Evolutionary conservation across 2,888 invertebrate species (phyloP).

Genomic region (Heliconius aoede): DNA sequence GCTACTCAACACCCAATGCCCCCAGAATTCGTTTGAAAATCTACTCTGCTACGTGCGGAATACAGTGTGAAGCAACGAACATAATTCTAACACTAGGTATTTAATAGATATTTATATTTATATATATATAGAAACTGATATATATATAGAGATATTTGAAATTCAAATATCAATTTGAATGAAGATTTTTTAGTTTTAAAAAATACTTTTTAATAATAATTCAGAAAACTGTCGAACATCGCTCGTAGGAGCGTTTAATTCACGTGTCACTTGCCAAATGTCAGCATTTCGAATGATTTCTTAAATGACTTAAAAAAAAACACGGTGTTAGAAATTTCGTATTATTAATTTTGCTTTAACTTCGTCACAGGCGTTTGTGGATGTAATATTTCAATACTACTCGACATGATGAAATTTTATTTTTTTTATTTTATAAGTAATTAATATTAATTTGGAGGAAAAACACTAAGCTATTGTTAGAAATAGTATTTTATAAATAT

Average conservation of each 20-base stretch:
- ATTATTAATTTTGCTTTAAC: conserved; percentile 15
- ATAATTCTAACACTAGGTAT: no score
- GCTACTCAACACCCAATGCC: neutral
- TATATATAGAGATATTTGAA: no score
- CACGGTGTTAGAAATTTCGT: conserved; percentile 4
- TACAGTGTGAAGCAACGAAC: neutral
- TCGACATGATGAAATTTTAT: neutral
- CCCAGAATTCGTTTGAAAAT: neutral
- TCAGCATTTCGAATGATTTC: neutral
- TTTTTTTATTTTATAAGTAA: neutral
- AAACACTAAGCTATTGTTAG: no score
- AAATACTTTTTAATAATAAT: no score
- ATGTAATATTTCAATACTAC: conserved; percentile 21
- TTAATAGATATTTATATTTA: no score
- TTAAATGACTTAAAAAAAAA: conserved; percentile 16
- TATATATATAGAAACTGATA: no score
- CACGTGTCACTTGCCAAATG: conserved; percentile 8
- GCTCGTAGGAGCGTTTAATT: neutral
- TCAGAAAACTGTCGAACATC: no score
- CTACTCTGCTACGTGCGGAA: no score
- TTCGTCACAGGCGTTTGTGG: neutral
- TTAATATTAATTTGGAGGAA: no score
- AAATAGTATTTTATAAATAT: no score
- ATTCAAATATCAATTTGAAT: no score
- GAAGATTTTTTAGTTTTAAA: no score